phyloP scores from a whole-genome alignment of 2,888 invertebrate genomes.

The Mimachlamys varia region DNA sequence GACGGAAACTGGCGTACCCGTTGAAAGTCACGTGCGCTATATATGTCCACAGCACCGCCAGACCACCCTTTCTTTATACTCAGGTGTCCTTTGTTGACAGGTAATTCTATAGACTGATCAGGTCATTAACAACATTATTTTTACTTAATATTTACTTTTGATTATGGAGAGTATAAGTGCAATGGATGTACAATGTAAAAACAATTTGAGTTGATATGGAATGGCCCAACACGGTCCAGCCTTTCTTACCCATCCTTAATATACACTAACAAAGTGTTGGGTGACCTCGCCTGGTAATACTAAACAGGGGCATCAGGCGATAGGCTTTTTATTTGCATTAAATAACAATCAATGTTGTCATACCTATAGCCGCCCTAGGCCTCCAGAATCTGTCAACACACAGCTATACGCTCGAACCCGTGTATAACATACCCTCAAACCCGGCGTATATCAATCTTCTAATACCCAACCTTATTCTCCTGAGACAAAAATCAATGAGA shows the following conservation, averaged over 20 bases:
- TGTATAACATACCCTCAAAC: neutral
- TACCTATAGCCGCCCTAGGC: neutral
- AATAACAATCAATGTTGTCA: slow-evolving; percentile 34
- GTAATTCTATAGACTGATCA: neutral
- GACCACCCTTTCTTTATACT: neutral
- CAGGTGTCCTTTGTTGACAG: neutral
- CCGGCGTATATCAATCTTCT: neutral
- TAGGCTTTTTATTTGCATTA: slow-evolving; percentile 18
- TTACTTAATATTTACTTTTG: neutral
- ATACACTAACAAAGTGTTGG: neutral
- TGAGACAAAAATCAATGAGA: slow-evolving; percentile 12
- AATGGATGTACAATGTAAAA: neutral
- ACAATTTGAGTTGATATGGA: too few species aligned
- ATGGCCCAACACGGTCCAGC: neutral
- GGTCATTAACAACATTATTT: neutral
- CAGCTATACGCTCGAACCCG: neutral
- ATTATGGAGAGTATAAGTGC: neutral
- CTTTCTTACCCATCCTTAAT: neutral
- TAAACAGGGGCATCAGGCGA: neutral
- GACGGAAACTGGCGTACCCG: too few species aligned
- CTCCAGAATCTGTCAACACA: slow-evolving; percentile 11
- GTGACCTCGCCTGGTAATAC: neutral
- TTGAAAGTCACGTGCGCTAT: too few species aligned
- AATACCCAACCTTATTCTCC: neutral
- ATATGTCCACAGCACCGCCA: too few species aligned